Evolutionary conservation across 2,113 vertebrate species (phyloP), one percentile per base, ranked within the genome.

Genomic region (Rhea americana): DNA sequence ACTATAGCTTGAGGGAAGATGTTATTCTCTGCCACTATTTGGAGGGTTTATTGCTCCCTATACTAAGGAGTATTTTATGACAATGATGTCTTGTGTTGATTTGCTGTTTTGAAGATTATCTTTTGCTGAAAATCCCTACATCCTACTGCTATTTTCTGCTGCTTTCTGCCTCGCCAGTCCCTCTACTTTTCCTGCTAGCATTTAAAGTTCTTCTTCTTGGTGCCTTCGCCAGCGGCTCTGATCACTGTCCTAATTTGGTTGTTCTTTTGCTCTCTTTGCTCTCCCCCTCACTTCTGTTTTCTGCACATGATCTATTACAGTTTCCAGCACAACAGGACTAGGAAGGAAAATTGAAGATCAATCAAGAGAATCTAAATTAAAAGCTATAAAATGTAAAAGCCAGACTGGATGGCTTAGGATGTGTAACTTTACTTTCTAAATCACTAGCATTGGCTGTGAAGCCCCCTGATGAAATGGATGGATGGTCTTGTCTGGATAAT

Each of bases 331-430:
- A 90, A 77, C 63, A 74, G 59, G 68, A 14, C 65, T 79, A 37
- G 39, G 89, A 77, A 89, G 67, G 63, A 92, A 85, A 43, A 85
- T 83, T 51, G 73, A 82, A 88, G 67, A 91, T 87, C 96, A 91
- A 94, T 93, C 76, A 83, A 75, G 53, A 68, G 24, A 67, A 81
- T 86, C 65, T 91, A 81, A 93, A 95, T 95, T 86, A 93, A 95
- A 96, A 92, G 47, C 65, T 75, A 39, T 89, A 83, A 92, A 95
- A 93, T 65, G 47, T 81, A 67, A 73, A 92, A 81, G 25, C 37
- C 76, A 75, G 72, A 24, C 26, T 75, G 76, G 17, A 75, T 62
- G 39, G 35, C 65, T 95, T 61, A 78, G 76, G 43, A 63, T 81
- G 18, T 82, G 32, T 74, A 67, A 71, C 61, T 45, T 90, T 56